phyloP scores from a whole-genome alignment of 2,888 invertebrate genomes.

The Chrysolina haemoptera region DNA sequence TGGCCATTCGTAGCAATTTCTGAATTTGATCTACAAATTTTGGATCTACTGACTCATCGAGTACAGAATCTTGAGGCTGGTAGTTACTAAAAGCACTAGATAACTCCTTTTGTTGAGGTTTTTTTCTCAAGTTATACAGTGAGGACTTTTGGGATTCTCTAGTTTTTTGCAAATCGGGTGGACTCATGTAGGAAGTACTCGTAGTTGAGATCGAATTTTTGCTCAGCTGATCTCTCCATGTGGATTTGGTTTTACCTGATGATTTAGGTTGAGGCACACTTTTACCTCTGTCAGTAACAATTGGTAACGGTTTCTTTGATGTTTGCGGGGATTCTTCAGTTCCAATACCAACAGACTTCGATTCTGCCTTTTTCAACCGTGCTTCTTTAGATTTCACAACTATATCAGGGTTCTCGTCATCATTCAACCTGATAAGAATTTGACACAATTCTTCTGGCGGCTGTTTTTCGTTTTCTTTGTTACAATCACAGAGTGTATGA shows the following conservation, averaged over 20 bases:
- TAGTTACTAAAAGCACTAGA: slow-evolving; percentile 34
- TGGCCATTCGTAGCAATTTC: slow-evolving; percentile 72
- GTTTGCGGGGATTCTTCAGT: slow-evolving; percentile 22
- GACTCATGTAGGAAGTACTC: slow-evolving; percentile 67
- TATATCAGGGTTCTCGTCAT: slow-evolving; percentile 60
- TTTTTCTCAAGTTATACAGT: slow-evolving; percentile 53
- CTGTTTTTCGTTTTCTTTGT: slow-evolving; percentile 43
- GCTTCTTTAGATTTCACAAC: slow-evolving; percentile 48
- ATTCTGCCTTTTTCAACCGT: slow-evolving; percentile 4
- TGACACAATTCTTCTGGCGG: slow-evolving; percentile 61
- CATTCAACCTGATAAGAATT: slow-evolving; percentile 65
- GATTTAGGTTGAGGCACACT: not conserved
- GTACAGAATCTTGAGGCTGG: slow-evolving; percentile 7
- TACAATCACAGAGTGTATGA: slow-evolving; percentile 55
- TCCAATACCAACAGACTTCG: slow-evolving; percentile 24
- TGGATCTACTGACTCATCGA: slow-evolving; percentile 58
- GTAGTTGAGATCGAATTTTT: slow-evolving; percentile 61
- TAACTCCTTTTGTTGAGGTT: slow-evolving; percentile 56
- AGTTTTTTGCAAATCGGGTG: slow-evolving; percentile 60
- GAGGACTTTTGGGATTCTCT: slow-evolving; percentile 40
- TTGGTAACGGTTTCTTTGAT: not conserved
- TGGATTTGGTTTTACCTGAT: slow-evolving; percentile 26
- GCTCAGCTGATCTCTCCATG: slow-evolving; percentile 64
- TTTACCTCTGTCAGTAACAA: not conserved
- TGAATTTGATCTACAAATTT: slow-evolving; percentile 69